Evolutionary conservation across 2,888 invertebrate genomes (phyloP).

Genomic region (Acanthosepion pharaonis): DNA sequence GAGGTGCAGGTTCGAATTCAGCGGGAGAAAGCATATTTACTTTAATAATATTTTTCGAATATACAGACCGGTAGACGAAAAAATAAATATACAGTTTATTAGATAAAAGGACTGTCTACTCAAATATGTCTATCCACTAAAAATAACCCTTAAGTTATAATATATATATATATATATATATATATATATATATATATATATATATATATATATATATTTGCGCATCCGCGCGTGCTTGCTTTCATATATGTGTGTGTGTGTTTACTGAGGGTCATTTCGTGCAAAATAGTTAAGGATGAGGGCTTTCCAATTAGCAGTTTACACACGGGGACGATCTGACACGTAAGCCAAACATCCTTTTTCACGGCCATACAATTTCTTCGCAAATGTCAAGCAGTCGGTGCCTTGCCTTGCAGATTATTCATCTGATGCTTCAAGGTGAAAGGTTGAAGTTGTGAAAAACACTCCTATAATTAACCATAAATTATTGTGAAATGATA

Average conservation of each 20-base stretch:
- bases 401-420: not conserved
- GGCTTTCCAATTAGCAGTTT: not conserved
- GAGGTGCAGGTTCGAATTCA: too few species aligned
- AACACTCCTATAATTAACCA: not conserved
- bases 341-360: not conserved
- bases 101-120: too few species aligned
- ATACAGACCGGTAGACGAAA: too few species aligned
- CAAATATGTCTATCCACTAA: too few species aligned
- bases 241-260: not conserved
- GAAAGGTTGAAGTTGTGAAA: not conserved
- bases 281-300: not conserved
- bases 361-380: not conserved
- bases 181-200: not conserved
- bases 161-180: conserved; percentile 8
- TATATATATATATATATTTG: not conserved
- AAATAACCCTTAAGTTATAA: too few species aligned
- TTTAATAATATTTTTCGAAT: too few species aligned
- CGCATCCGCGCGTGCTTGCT: not conserved
- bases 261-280: not conserved
- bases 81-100: too few species aligned
- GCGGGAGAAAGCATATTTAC: too few species aligned
- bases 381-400: not conserved
- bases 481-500: not conserved
- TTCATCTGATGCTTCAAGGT: not conserved
- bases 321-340: not conserved